Conservation (phyloP, 92 coral and sea anemone species). For the Parazoanthus darwini region DNA sequence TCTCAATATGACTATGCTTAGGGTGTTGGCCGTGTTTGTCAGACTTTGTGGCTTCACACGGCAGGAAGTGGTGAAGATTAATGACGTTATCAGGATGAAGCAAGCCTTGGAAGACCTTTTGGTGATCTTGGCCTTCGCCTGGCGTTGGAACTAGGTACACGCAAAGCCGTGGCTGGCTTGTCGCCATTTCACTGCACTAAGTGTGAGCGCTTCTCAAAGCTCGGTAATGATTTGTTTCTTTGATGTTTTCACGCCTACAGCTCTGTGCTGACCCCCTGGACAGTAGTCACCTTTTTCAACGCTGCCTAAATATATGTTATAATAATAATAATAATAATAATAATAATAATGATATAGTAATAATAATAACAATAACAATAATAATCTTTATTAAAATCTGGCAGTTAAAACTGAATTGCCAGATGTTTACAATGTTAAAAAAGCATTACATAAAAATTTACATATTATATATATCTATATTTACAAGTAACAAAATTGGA, state of each 20-base stretch:
- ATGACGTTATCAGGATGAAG: conserved; percentile 66
- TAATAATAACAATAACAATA: too few relatives aligned
- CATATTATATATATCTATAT: too few relatives aligned
- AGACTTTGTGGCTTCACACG: conserved; percentile 70
- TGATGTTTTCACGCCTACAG: conserved; percentile 39
- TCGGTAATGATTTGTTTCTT: conserved; percentile 19
- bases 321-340: too few relatives aligned
- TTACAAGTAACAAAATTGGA: too few relatives aligned
- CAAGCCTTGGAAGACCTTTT: conserved; percentile 33
- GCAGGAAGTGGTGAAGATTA: conserved; percentile 83
- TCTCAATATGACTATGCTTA: conserved; percentile 39
- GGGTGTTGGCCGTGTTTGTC: conserved; percentile 47
- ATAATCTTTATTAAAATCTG: too few relatives aligned
- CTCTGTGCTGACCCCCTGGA: conserved; percentile 41
- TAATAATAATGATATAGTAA: too few relatives aligned
- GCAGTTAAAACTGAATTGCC: too few relatives aligned
- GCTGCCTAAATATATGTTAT: background rate
- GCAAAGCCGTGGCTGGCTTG: background rate
- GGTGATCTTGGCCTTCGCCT: conserved; percentile 7
- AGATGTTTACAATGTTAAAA: too few relatives aligned
- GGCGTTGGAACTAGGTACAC: background rate
- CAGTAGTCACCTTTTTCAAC: conserved; percentile 29
- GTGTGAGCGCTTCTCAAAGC: conserved; percentile 6
- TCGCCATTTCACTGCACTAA: conserved; percentile 6
- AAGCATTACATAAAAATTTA: too few relatives aligned